Evolutionary conservation across 2,113 vertebrate genomes (phyloP).

Genomic region (Oncorhynchus gorbuscha): DNA sequence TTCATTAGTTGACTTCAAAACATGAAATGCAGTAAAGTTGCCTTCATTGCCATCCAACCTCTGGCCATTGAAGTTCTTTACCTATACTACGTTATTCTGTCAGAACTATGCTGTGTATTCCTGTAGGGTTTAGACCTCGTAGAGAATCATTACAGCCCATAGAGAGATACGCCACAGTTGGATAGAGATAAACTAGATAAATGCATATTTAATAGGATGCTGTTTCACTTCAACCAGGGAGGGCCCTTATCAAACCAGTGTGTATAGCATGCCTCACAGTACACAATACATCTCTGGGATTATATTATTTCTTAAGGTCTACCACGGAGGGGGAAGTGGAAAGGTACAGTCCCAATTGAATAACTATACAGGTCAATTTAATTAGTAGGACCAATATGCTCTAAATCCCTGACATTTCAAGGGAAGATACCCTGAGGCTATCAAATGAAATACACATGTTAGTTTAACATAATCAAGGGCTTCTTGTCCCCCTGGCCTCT

Average conservation of each 20-base stretch:
- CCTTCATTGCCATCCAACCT: neutral
- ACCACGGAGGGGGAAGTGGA: neutral
- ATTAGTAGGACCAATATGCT: constrained; percentile 23
- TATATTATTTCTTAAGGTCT: neutral
- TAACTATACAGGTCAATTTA: constrained; percentile 14
- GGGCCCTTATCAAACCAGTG: neutral
- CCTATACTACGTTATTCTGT: neutral
- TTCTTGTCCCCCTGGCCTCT: constrained; percentile 11
- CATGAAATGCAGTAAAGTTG: constrained; percentile 26
- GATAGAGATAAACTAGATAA: neutral
- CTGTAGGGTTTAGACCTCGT: neutral
- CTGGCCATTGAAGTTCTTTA: neutral
- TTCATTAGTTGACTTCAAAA: constrained; percentile 29
- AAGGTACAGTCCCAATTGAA: neutral
- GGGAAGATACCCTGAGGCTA: constrained; percentile 21
- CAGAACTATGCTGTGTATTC: neutral
- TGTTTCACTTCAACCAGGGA: neutral
- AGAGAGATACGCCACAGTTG: neutral
- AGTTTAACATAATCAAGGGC: constrained; percentile 23
- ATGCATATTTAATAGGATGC: constrained; percentile 1
- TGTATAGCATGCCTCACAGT: neutral
- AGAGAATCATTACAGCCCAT: neutral
- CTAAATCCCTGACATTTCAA: constrained; percentile 22
- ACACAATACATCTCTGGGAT: neutral
- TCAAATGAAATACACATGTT: constrained; percentile 22